Conservation (phyloP, 1,140 invertebrate genomes). For the Contarinia nasturtii region DNA sequence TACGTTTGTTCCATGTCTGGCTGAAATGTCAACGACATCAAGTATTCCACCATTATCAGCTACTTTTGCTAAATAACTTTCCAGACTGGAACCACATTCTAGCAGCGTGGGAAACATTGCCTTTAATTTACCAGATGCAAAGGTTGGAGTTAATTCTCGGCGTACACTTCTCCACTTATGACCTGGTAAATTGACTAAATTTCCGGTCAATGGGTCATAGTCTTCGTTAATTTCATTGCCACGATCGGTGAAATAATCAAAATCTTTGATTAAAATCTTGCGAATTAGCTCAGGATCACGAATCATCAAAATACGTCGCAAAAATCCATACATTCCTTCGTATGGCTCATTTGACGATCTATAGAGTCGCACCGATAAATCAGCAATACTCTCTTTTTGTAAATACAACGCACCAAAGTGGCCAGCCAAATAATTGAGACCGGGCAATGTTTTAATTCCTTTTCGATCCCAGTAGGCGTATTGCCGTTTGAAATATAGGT, state of each 20-base stretch:
- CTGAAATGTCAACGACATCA: neutral
- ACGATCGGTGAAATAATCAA: slow-evolving; percentile 30
- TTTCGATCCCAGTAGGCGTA: neutral
- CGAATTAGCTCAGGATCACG: slow-evolving; percentile 27
- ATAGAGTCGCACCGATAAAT: neutral
- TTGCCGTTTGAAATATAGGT: too few relatives aligned
- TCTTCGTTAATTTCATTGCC: slow-evolving; percentile 25
- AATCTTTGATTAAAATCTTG: slow-evolving; percentile 32
- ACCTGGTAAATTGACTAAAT: slow-evolving; percentile 29
- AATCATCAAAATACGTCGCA: slow-evolving; percentile 14
- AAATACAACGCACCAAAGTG: neutral
- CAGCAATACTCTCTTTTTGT: neutral
- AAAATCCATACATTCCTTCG: slow-evolving; percentile 18
- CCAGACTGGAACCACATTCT: slow-evolving; percentile 17
- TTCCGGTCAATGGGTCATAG: slow-evolving; percentile 27
- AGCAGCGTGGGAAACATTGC: slow-evolving; percentile 28
- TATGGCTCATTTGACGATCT: slow-evolving; percentile 21
- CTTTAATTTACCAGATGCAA: slow-evolving; percentile 36
- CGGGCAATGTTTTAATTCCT: neutral
- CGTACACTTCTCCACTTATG: slow-evolving; percentile 36
- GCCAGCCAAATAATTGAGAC: neutral
- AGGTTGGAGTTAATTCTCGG: slow-evolving; percentile 37
- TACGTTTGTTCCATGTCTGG: neutral
- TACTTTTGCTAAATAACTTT: slow-evolving; percentile 1
- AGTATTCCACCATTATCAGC: neutral